Conservation (phyloP, 1,140 invertebrate genomes). For the Eueides isabella region DNA sequence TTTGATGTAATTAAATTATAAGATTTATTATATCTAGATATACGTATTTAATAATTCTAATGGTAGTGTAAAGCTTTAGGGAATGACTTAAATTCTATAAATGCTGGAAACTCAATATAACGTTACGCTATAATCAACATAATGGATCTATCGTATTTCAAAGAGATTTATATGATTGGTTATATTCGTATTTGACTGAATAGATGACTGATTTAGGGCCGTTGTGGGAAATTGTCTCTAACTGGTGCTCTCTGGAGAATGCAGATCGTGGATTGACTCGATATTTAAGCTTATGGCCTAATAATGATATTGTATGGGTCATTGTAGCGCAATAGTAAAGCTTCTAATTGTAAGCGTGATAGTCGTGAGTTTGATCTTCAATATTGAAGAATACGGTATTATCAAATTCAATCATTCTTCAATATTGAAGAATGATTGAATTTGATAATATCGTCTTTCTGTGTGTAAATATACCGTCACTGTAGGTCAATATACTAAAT, state of each 20-base stretch:
- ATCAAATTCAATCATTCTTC: too few species aligned
- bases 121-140: background rate
- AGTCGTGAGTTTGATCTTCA: background rate
- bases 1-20: background rate
- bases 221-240: conserved; percentile 1
- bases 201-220: background rate
- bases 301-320: background rate
- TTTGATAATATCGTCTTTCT: too few species aligned
- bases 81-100: conserved; percentile 4
- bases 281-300: background rate
- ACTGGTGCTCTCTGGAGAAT: background rate
- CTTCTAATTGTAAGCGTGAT: background rate
- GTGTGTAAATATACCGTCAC: too few species aligned
- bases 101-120: background rate
- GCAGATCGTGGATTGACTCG: background rate
- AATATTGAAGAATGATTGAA: too few species aligned
- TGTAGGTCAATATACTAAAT: too few species aligned
- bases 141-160: conserved; percentile 9
- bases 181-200: background rate
- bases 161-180: conserved; percentile 1
- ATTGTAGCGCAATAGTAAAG: background rate
- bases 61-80: background rate
- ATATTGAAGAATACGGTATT: too few species aligned
- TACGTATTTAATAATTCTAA: background rate
- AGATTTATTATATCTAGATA: background rate